Percentiles rank a stretch among this genome's conserved stretches.
These are phyloP conservation scores for Trimorus sp. DNA, from an alignment of 2,888 invertebrate species.

Conservation along the genomic window DNA sequence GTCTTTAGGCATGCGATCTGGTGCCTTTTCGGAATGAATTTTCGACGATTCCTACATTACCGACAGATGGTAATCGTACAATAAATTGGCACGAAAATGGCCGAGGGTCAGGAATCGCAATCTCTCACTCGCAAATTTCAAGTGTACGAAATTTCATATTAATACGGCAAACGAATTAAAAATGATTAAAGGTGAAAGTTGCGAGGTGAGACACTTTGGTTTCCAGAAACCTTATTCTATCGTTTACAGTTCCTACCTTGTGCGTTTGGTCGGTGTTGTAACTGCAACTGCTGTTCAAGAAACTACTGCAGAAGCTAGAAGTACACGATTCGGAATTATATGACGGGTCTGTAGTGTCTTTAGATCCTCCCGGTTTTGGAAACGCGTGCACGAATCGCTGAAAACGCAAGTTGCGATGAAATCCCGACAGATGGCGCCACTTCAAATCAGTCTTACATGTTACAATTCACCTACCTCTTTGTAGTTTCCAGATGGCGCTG, in stretches of 20 bases:
- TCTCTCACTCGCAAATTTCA: neutral
- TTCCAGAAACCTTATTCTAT: neutral
- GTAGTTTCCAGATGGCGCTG: conserved; percentile 84
- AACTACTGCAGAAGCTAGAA: conserved; percentile 79
- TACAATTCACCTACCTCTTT: conserved; percentile 81
- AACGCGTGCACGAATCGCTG: too few relatives aligned
- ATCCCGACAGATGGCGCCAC: too few relatives aligned
- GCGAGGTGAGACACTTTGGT: neutral
- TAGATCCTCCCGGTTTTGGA: too few relatives aligned
- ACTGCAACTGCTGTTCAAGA: conserved; percentile 76
- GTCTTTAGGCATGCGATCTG: conserved; percentile 77
- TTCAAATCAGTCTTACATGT: too few relatives aligned
- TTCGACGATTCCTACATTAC: conserved; percentile 32
- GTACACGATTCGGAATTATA: conserved; percentile 75
- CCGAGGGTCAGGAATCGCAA: neutral
- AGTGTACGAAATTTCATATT: neutral
- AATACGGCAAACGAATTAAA: neutral
- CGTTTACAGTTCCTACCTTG: conserved; percentile 33
- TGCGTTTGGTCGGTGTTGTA: conserved; percentile 72
- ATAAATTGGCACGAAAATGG: too few relatives aligned
- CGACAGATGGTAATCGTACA: too few relatives aligned
- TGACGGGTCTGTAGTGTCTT: conserved; percentile 22
- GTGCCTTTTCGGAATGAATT: conserved; percentile 6
- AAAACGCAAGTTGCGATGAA: too few relatives aligned
- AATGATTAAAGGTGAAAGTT: neutral